Evolutionary conservation across 2,113 vertebrate genomes (phyloP).

Genomic region (Ariopsis seemanni): DNA sequence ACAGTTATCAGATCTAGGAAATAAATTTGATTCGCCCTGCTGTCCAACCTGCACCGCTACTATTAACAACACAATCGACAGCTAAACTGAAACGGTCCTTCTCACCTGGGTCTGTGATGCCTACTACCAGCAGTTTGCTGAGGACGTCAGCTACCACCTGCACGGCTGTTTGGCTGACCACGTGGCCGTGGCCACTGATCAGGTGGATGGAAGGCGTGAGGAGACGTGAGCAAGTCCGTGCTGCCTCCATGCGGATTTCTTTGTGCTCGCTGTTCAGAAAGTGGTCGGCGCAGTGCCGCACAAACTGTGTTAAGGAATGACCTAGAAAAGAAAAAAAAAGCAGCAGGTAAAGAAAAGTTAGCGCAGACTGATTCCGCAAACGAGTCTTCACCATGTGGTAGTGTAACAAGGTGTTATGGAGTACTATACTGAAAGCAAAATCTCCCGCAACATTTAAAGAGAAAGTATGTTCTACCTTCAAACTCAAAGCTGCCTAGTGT

Average conservation of each 20-base stretch:
- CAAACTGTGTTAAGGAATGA: constrained; percentile 97
- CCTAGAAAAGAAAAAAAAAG: constrained; percentile 69
- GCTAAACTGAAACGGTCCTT: background rate
- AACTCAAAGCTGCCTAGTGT: constrained; percentile 98
- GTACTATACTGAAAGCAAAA: background rate
- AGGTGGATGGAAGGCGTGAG: constrained; percentile 95
- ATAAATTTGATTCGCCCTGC: background rate
- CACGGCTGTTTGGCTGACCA: constrained; percentile 96
- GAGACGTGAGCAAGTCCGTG: constrained; percentile 92
- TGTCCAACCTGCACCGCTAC: background rate
- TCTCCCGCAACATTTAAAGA: background rate
- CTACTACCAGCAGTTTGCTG: constrained; percentile 95
- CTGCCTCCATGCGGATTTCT: constrained; percentile 96
- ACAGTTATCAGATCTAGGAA: background rate
- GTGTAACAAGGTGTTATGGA: background rate
- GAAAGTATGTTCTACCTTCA: constrained; percentile 77
- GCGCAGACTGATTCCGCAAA: background rate
- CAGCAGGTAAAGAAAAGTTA: background rate
- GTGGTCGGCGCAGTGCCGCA: constrained; percentile 97
- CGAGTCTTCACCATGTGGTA: background rate
- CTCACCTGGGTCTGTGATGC: constrained; percentile 96
- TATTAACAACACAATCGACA: background rate
- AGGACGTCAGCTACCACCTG: constrained; percentile 98
- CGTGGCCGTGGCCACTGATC: constrained; percentile 88
- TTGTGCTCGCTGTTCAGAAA: constrained; percentile 98